A percentile compares a stretch with the other conserved stretches of the same genome.
phyloP scores from a whole-genome alignment of 2,888 invertebrate species.

The Tridacna crocea region DNA sequence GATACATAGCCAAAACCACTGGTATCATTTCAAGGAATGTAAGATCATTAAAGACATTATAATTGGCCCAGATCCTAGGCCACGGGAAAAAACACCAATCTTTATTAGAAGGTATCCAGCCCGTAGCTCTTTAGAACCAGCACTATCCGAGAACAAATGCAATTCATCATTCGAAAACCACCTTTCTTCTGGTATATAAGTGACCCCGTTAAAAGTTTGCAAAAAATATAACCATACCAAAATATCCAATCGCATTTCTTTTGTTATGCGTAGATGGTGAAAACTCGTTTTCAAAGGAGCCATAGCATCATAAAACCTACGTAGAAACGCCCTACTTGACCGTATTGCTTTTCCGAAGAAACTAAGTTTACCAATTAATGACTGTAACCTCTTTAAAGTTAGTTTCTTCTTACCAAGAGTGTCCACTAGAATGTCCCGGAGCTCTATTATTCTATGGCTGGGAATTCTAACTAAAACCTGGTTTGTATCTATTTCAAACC shows the following conservation, averaged over 20 bases:
- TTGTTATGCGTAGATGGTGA: conserved; percentile 3
- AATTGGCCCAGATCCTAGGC: not conserved
- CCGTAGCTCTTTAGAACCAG: not conserved
- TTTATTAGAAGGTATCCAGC: not conserved
- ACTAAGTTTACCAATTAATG: not conserved
- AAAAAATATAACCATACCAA: not conserved
- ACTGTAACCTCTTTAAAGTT: not conserved
- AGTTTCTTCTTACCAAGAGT: not conserved
- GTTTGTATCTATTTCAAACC: not conserved
- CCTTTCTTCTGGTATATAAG: not conserved
- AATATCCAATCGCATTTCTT: not conserved
- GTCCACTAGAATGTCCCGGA: not conserved
- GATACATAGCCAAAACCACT: no score
- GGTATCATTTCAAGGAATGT: no score
- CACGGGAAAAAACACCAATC: conserved; percentile 1
- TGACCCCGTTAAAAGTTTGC: not conserved
- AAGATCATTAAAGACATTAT: no score
- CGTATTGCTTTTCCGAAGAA: conserved; percentile 38
- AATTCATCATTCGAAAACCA: not conserved
- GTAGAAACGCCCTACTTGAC: conserved; percentile 36
- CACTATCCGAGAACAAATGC: not conserved
- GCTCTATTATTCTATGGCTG: conserved; percentile 12
- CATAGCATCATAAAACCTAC: conserved; percentile 38
- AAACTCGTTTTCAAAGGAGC: not conserved
- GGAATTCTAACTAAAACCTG: conserved; percentile 28